Percentiles rank a stretch among this genome's conserved stretches.
Evolutionary conservation across 2,797 vertebrate genomes (phyloP).

Genomic region (Triplophysa bombifrons): DNA sequence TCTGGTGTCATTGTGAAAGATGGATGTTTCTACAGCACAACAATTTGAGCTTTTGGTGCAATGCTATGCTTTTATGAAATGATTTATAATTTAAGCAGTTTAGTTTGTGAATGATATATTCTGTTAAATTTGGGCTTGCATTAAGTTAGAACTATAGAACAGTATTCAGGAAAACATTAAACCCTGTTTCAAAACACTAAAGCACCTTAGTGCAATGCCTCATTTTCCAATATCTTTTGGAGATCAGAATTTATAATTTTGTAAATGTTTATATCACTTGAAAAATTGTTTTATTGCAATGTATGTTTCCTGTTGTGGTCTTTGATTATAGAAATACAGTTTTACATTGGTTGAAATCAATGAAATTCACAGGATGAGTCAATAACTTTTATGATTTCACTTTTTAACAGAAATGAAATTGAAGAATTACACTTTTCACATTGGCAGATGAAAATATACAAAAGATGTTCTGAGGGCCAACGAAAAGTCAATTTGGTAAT

Average conservation of each 20-base stretch:
- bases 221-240: no score
- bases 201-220: no score
- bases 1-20: constrained; percentile 4
- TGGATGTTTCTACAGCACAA: background rate
- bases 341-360: background rate
- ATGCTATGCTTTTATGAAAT: background rate
- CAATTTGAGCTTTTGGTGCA: background rate
- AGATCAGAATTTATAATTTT: background rate
- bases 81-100: background rate
- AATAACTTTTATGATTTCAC: background rate
- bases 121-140: background rate
- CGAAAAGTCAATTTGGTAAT: no score
- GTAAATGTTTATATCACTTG: background rate
- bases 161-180: no score
- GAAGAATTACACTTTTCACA: no score
- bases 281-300: background rate
- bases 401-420: background rate
- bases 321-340: background rate
- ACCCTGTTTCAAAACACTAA: no score
- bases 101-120: background rate
- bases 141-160: no score
- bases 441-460: no score
- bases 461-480: no score
- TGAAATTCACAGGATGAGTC: background rate
- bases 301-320: background rate